These are phyloP conservation scores for Schizotus pectinicornis DNA, from an alignment of 2,888 invertebrate species.

Conservation along the genomic window DNA sequence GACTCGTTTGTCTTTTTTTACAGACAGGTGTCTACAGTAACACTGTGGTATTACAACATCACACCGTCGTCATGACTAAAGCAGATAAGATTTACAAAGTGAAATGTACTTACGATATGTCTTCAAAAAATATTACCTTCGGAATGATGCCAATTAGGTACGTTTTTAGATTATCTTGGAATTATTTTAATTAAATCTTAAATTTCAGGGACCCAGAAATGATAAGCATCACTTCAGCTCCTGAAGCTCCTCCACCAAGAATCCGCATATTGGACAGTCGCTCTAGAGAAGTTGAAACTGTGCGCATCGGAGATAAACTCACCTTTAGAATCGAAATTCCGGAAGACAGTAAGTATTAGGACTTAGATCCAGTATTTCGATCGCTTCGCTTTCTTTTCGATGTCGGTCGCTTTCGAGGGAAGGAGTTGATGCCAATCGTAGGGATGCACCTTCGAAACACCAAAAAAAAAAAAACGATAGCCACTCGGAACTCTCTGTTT, in stretches of 20 bases:
- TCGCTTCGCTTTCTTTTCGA: no score
- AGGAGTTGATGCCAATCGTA: no score
- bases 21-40: slow-evolving; percentile 93
- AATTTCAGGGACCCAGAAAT: slow-evolving; percentile 84
- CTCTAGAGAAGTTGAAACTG: slow-evolving; percentile 89
- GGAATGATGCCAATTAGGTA: slow-evolving; percentile 96
- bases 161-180: slow-evolving; percentile 39
- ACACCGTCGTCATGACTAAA: slow-evolving; percentile 95
- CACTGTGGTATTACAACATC: slow-evolving; percentile 92
- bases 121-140: slow-evolving; percentile 94
- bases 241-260: slow-evolving; percentile 92
- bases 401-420: no score
- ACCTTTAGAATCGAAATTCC: slow-evolving; percentile 96
- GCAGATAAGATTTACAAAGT: slow-evolving; percentile 97
- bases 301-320: slow-evolving; percentile 91
- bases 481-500: no score
- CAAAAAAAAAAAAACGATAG: no score
- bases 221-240: slow-evolving; percentile 94
- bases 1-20: slow-evolving; percentile 48
- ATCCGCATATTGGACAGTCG: slow-evolving; percentile 89
- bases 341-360: slow-evolving; percentile 81
- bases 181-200: background rate
- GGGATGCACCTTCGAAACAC: no score
- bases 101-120: slow-evolving; percentile 95
- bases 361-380: no score